phyloP scores from a whole-genome alignment of 2,888 invertebrate species.

The Acrobasis repandana region DNA sequence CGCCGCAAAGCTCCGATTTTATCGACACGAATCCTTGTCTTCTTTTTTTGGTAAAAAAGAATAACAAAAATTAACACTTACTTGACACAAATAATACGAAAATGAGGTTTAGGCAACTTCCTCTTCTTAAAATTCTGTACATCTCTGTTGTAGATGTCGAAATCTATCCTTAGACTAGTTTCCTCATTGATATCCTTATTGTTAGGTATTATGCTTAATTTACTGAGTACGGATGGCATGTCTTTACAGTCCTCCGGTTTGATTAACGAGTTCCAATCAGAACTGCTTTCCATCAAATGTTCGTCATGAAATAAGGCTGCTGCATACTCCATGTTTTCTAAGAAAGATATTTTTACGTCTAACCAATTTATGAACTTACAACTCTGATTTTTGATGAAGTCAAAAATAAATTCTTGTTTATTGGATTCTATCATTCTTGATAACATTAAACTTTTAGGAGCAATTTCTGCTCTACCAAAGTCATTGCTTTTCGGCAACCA shows the following conservation, averaged over 20 bases:
- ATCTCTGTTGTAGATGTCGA: constrained; percentile 73
- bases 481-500: constrained; percentile 62
- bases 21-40: too few relatives aligned
- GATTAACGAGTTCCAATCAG: constrained; percentile 49
- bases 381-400: constrained; percentile 51
- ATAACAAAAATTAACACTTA: constrained; percentile 48
- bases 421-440: constrained; percentile 41
- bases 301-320: constrained; percentile 44
- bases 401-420: constrained; percentile 54
- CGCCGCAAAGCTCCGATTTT: too few relatives aligned
- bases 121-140: constrained; percentile 68
- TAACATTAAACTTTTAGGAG: constrained; percentile 37
- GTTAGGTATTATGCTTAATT: constrained; percentile 59
- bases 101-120: constrained; percentile 65
- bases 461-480: constrained; percentile 63
- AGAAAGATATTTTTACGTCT: constrained; percentile 60
- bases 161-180: constrained; percentile 53
- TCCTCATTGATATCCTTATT: constrained; percentile 40
- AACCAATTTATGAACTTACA: constrained; percentile 56
- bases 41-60: constrained; percentile 4
- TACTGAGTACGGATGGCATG: constrained; percentile 52
- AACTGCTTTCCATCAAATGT: constrained; percentile 34
- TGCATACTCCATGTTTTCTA: constrained; percentile 52
- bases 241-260: constrained; percentile 57
- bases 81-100: constrained; percentile 67